phyloP scores from a whole-genome alignment of 1,140 invertebrate species.

The Plectrocnemia conspersa region DNA sequence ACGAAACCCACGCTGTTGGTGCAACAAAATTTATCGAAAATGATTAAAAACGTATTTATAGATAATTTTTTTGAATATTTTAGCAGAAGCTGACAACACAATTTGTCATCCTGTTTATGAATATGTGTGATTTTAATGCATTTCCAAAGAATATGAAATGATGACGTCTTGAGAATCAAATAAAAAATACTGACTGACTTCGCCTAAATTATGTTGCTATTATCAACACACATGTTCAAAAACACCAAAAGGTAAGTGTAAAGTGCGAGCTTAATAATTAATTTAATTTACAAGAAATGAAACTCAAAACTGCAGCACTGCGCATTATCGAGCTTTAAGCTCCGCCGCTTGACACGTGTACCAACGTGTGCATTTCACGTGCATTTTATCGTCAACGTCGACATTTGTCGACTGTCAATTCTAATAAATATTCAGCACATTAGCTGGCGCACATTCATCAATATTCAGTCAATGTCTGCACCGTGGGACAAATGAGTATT shows the following conservation, averaged over 20 bases:
- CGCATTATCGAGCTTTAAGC: neutral
- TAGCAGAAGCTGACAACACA: neutral
- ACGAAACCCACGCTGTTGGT: too few relatives aligned
- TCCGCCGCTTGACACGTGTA: neutral
- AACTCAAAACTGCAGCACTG: neutral
- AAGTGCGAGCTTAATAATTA: too few relatives aligned
- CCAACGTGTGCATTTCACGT: neutral
- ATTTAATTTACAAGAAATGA: neutral
- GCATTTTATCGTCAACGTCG: conserved; percentile 15
- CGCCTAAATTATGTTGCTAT: neutral
- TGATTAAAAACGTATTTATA: too few relatives aligned
- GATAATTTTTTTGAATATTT: too few relatives aligned
- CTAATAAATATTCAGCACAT: conserved; percentile 31
- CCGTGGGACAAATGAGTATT: neutral
- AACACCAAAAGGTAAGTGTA: too few relatives aligned
- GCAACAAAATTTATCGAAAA: too few relatives aligned
- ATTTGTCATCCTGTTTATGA: neutral
- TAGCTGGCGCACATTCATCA: conserved; percentile 16
- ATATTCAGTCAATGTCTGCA: conserved; percentile 4
- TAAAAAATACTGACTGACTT: too few relatives aligned
- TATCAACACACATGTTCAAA: too few relatives aligned
- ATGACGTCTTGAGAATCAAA: too few relatives aligned
- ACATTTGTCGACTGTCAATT: conserved; percentile 29
- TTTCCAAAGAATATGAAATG: too few relatives aligned
- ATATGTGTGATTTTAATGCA: neutral